These are phyloP conservation scores for Nothobranchius furzeri DNA, from an alignment of 2,113 vertebrate genomes.

Conservation along the genomic window DNA sequence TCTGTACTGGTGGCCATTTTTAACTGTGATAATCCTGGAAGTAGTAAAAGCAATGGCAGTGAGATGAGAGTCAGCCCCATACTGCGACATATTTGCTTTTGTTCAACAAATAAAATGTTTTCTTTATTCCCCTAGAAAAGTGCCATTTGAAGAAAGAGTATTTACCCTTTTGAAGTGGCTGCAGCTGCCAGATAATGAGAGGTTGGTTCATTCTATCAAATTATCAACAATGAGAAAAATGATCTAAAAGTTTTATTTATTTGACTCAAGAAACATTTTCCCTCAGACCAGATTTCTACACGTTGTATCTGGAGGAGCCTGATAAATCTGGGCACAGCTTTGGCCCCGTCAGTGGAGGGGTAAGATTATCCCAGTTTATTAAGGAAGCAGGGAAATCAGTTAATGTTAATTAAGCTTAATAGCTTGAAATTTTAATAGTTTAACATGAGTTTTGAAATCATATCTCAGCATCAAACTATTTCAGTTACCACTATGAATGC, in stretches of 20 bases:
- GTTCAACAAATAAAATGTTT: too few relatives aligned
- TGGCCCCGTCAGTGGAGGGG: conserved; percentile 88
- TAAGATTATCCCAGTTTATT: conserved; percentile 68
- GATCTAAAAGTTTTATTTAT: neutral
- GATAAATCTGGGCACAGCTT: conserved; percentile 87
- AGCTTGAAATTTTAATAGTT: neutral
- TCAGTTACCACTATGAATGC: too few relatives aligned
- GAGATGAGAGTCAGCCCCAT: too few relatives aligned
- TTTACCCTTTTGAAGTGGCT: conserved; percentile 77
- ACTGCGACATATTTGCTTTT: too few relatives aligned
- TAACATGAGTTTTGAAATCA: neutral
- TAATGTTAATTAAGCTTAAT: neutral
- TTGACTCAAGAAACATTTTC: neutral
- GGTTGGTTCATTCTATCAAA: conserved; percentile 40
- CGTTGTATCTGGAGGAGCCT: conserved; percentile 91
- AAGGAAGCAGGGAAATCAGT: neutral
- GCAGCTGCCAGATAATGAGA: conserved; percentile 67
- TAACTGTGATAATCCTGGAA: too few relatives aligned
- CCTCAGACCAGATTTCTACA: conserved; percentile 88
- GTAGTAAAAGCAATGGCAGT: too few relatives aligned
- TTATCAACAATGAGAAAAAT: neutral
- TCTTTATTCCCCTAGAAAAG: conserved; percentile 39
- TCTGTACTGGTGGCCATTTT: too few relatives aligned
- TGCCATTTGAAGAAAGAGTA: conserved; percentile 77
- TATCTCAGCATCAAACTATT: neutral